Evolutionary conservation across 2,113 vertebrate species (phyloP).

Genomic region (Ophthalmolycus amberensis): DNA sequence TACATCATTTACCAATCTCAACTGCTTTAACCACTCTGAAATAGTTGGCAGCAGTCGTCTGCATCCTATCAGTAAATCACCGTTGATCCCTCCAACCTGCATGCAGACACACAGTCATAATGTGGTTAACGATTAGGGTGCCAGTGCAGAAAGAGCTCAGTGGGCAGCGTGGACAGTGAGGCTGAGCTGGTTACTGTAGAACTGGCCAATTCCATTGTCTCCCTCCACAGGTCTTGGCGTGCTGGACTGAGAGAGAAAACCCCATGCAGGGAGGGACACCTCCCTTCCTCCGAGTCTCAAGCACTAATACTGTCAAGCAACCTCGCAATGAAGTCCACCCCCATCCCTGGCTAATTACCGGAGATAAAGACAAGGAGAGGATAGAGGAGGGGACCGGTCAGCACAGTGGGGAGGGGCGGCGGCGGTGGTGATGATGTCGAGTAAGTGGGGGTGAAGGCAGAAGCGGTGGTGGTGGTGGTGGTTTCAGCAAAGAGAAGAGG

Average conservation of each 20-base stretch:
- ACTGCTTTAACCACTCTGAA: not conserved
- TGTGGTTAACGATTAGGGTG: conserved; percentile 73
- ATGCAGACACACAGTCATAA: conserved; percentile 56
- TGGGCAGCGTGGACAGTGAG: conserved; percentile 78
- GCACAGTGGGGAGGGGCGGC: conserved; percentile 46
- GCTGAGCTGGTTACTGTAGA: conserved; percentile 77
- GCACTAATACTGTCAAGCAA: conserved; percentile 54
- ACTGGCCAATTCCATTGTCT: conserved; percentile 63
- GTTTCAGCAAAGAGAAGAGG: conserved; percentile 26
- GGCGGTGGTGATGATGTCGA: conserved; percentile 72
- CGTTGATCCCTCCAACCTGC: conserved; percentile 34
- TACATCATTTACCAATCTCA: conserved; percentile 13
- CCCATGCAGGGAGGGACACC: conserved; percentile 68
- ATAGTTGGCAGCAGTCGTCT: conserved; percentile 8
- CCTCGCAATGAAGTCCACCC: conserved; percentile 56
- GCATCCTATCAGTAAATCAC: conserved; percentile 29
- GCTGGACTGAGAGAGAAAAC: conserved; percentile 54
- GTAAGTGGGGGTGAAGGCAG: conserved; percentile 58
- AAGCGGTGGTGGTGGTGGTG: conserved; percentile 32
- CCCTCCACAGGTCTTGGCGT: conserved; percentile 59
- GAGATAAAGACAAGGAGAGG: conserved; percentile 71
- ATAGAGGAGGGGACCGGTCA: conserved; percentile 42
- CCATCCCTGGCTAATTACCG: conserved; percentile 76
- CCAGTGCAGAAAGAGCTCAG: conserved; percentile 71
- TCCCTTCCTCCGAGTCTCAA: conserved; percentile 53